Base-by-base conservation (phyloP, 2,888 invertebrate genomes). In the Diaprepes abbreviatus region DNA sequence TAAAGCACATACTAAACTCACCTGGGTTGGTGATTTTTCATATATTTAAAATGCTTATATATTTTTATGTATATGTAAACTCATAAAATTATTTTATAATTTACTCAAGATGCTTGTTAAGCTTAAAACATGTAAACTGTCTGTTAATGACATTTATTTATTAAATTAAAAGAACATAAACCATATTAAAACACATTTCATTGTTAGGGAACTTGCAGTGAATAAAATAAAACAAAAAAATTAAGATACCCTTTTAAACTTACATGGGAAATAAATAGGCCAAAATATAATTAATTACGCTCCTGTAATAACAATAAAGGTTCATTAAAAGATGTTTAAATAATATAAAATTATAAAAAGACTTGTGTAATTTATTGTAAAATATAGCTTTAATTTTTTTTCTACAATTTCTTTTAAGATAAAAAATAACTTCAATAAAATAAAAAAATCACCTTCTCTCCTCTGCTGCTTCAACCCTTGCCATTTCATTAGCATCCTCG, bases 221-320 rank as follows among this genome's bases (percentile, higher is more conserved):
- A 63, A 63, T 33, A 36, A 45, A 40, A 57, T 16, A 14, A 55
- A 62, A 43, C 5, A 40, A 67, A 50, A 54, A 36, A 35, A 17
- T 33, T 21, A 55, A 6, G 12, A 45, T 43, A 21, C 10, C 55
- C 14, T 2, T 9, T 58, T 10, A 4, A 45, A 72, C 73, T 70
- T 68, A 73, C 73, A 68, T 70, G 64, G 73, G 70, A 67, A 73
- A 70, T 35, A 73, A 65, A 68, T 70, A 70, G 36, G 67, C 73
- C 73, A 70, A 67, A 70, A 73, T 73, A 63, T 73, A 73, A 70
- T 73, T 73, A 50, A 73, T 71, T 28, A 73, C 71, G 50, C 70
- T 73, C 73, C 73, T 73, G 70, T 21, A 66, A 70, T 40, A 60
- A 70, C 36, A 67, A 54, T 63, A 55, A 31, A 31, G 28, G 12